These are phyloP conservation scores for Lepidurus apus DNA, from an alignment of 1,140 invertebrate species.

Conservation along the genomic window DNA sequence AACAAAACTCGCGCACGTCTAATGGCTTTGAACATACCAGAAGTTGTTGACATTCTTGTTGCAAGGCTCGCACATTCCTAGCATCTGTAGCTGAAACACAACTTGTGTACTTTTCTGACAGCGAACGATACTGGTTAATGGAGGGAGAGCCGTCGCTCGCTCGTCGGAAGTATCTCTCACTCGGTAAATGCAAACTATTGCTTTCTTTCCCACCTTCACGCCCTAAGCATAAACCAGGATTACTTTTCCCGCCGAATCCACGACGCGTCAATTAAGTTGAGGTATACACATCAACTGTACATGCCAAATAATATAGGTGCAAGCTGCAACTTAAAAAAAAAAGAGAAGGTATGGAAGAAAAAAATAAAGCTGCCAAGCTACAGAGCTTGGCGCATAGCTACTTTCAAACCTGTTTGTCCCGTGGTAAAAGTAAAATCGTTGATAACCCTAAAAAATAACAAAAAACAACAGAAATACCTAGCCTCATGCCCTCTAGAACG, in stretches of 20 bases:
- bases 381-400: background rate
- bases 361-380: background rate
- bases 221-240: constrained; percentile 5
- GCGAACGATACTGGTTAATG: constrained; percentile 50
- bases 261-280: no score
- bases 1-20: background rate
- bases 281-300: background rate
- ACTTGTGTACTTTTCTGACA: background rate
- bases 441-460: constrained; percentile 16
- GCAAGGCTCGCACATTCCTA: constrained; percentile 46
- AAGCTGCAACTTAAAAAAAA: background rate
- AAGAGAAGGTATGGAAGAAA: background rate
- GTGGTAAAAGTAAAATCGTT: no score
- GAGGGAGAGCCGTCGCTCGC: constrained; percentile 70
- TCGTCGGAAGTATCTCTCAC: constrained; percentile 54
- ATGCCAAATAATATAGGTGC: background rate
- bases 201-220: constrained; percentile 29
- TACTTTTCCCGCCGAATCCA: background rate
- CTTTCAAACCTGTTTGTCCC: no score
- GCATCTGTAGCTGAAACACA: constrained; percentile 32
- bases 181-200: constrained; percentile 27
- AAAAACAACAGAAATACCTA: constrained; percentile 26
- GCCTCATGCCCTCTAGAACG: constrained; percentile 32
- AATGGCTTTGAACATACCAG: constrained; percentile 43
- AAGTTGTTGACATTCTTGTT: constrained; percentile 49